Base-by-base conservation (phyloP, 2,113 vertebrate species). In the Argyrosomus japonicus region DNA sequence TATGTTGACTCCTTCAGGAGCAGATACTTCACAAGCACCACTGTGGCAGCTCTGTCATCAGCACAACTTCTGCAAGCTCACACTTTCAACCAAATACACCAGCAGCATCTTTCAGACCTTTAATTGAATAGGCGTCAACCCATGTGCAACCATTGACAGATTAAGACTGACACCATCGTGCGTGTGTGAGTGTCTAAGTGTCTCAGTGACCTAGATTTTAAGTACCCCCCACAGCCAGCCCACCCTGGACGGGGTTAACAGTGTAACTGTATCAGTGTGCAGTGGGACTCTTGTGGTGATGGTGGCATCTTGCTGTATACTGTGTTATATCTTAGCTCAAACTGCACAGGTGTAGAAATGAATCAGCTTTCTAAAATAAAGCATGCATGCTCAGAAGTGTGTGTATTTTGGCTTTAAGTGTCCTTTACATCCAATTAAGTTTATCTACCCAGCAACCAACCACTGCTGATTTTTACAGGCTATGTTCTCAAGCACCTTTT, bases 161-260 rank as follows among this genome's bases (percentile, higher is more conserved):
- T 61, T 36, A 62, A 83, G 61, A 87, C 77, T 69, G 87, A 90
- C 84, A 92, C 81, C 81, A 81, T 89, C 82, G 88, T 89, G 45
- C 68, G 56, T 69, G 65, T 25, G 82, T 80, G 84, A 48, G 53
- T 69, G 74, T 87, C 7, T 69, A 63, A 79, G 81, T 80, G 76
- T 88, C 58, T 93, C 56, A 48, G 81, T 93, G 93, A 90, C 89
- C 91, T 86, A 92, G 84, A 89, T 94, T 91, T 89, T 43, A 83
- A 77, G 72, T 82, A 27, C 75, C 77, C 79, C 83, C 85, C 77
- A 62, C 80, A 63, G 70, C 68, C 14, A 79, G 81, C 82, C 83
- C 86, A 88, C 87, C 83, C 74, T 78, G 87, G 71, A 84, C 6
- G 67, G 45, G 68, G 90, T 87, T 86, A 90, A 88, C 87, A 62